Percentiles rank a stretch among this genome's conserved stretches.
Evolutionary conservation across 2,113 vertebrate species (phyloP).

Genomic region (Anhinga anhinga): DNA sequence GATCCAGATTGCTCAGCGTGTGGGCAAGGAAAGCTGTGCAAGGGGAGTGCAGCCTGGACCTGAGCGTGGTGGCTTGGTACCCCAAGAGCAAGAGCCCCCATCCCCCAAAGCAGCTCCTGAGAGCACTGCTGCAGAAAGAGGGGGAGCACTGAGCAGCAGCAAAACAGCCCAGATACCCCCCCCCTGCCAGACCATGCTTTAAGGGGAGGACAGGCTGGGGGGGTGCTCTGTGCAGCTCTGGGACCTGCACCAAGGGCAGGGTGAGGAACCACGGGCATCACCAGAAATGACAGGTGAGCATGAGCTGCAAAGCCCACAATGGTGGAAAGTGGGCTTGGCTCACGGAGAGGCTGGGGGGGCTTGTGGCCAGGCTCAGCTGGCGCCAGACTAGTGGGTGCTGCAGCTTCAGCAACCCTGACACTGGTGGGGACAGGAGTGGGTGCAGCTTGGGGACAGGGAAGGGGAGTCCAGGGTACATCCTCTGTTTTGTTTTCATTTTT

Average conservation of each 20-base stretch:
- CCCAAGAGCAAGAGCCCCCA: neutral
- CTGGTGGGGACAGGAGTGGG: neutral
- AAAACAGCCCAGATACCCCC: neutral
- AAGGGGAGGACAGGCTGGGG: neutral
- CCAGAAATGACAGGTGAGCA: neutral
- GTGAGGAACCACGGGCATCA: neutral
- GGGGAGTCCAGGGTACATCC: neutral
- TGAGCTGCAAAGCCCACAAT: neutral
- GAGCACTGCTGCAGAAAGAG: neutral
- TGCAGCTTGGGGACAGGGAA: neutral
- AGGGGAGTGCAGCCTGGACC: neutral
- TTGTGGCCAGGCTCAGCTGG: neutral
- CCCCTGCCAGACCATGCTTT: no score
- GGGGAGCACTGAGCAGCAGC: neutral
- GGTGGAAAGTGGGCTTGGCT: neutral
- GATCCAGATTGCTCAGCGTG: neutral
- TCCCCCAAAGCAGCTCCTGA: neutral
- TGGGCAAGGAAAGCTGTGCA: neutral
- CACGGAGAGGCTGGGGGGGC: neutral
- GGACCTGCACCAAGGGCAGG: neutral
- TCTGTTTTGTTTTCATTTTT: accelerated
- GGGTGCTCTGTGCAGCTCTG: neutral
- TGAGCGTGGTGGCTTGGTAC: neutral
- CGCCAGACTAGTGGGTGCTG: neutral
- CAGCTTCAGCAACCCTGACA: neutral